These are phyloP conservation scores for Encarsia formosa DNA, from an alignment of 2,888 invertebrate genomes.

Conservation along the genomic window DNA sequence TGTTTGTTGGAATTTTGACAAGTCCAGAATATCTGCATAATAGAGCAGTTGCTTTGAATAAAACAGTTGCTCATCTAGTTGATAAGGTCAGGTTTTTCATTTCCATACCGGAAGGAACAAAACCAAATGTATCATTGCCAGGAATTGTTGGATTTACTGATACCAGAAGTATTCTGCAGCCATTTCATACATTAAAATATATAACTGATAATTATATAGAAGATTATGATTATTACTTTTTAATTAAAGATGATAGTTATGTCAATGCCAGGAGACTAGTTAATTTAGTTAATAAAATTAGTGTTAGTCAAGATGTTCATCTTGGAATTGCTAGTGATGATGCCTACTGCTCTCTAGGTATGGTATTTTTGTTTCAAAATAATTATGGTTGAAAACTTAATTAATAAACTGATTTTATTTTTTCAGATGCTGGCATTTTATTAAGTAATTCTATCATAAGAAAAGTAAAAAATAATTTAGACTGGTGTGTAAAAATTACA, in stretches of 20 bases:
- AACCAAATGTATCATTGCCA: constrained; percentile 57
- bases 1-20: constrained; percentile 83
- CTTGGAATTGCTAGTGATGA: constrained; percentile 65
- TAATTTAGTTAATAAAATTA: constrained; percentile 70
- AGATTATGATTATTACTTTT: constrained; percentile 88
- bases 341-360: constrained; percentile 68
- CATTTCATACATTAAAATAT: constrained; percentile 86
- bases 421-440: constrained; percentile 77
- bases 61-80: constrained; percentile 77
- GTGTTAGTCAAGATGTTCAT: constrained; percentile 81
- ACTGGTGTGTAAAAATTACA: constrained; percentile 87
- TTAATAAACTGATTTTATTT: constrained; percentile 2
- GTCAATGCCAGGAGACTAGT: constrained; percentile 75
- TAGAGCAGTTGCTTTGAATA: constrained; percentile 80
- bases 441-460: constrained; percentile 83
- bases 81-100: constrained; percentile 82
- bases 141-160: constrained; percentile 87
- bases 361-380: neutral
- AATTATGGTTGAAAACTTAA: neutral
- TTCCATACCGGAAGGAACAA: constrained; percentile 52
- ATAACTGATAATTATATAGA: constrained; percentile 84
- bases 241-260: constrained; percentile 80
- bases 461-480: constrained; percentile 71
- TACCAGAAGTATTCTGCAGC: constrained; percentile 68
- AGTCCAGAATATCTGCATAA: constrained; percentile 68